A percentile compares a stretch with the other conserved stretches of the same genome.
Conservation (phyloP, 92 coral and sea anemone species). For the Porites rus region DNA sequence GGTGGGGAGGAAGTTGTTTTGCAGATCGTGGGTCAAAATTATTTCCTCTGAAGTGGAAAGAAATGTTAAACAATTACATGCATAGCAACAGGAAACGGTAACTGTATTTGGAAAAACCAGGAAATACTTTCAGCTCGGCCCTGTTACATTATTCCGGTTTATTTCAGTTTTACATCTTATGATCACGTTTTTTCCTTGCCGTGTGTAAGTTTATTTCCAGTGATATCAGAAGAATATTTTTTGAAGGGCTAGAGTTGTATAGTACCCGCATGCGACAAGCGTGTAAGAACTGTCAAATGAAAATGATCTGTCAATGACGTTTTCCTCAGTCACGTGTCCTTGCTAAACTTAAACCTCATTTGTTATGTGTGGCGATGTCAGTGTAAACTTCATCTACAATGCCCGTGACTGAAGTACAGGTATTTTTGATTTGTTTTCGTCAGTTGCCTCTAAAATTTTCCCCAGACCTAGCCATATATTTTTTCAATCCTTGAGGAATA, state of each 20-base stretch:
- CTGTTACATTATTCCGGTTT: conserved; percentile 22
- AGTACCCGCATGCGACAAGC: conserved; percentile 69
- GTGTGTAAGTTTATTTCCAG: neutral
- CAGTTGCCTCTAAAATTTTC: conserved; percentile 59
- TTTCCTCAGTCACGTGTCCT: conserved; percentile 85
- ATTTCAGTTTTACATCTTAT: neutral
- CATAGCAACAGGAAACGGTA: conserved; percentile 34
- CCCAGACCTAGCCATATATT: conserved; percentile 64
- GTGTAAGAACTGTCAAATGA: conserved; percentile 48
- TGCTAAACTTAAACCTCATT: conserved; percentile 85
- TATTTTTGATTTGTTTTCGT: conserved; percentile 86
- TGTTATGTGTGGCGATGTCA: conserved; percentile 93
- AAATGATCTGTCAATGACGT: conserved; percentile 81
- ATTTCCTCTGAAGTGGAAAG: conserved; percentile 27
- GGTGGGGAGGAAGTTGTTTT: conserved; percentile 32
- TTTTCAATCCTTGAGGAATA: conserved; percentile 63
- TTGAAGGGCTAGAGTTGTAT: neutral
- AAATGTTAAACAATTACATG: neutral
- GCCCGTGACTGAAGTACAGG: conserved; percentile 98
- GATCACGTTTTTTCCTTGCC: conserved; percentile 27
- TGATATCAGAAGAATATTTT: neutral
- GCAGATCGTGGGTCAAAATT: neutral
- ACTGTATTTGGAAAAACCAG: conserved; percentile 17
- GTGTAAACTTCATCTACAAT: conserved; percentile 92
- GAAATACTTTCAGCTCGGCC: conserved; percentile 28